Evolutionary conservation across 1,140 invertebrate genomes (phyloP).

Genomic region (Anoplolepis gracilipes): DNA sequence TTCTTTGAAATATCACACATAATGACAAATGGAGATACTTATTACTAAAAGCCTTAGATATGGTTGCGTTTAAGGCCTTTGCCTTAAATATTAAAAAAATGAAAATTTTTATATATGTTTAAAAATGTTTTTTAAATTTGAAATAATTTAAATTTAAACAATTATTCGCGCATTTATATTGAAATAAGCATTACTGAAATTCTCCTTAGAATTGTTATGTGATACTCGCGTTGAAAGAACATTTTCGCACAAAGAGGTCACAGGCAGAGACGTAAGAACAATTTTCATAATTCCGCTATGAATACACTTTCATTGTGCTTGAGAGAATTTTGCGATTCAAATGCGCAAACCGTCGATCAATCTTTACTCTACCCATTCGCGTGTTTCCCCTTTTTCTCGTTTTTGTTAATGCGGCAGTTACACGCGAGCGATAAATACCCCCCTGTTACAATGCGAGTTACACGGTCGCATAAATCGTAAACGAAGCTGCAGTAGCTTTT

Average conservation of each 20-base stretch:
- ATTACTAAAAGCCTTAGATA: not conserved
- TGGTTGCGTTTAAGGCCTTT: not conserved
- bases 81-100: not conserved
- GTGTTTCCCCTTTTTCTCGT: constrained; percentile 20
- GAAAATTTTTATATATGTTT: not conserved
- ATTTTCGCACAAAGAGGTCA: not conserved
- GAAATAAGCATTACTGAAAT: not conserved
- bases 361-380: constrained; percentile 42
- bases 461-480: constrained; percentile 56
- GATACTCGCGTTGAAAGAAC: not conserved
- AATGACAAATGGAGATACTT: not conserved
- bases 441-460: constrained; percentile 52
- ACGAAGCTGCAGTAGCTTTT: constrained; percentile 47
- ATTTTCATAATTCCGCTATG: constrained; percentile 49
- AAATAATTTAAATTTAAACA: not conserved
- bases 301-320: constrained; percentile 14
- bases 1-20: not conserved
- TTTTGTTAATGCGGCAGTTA: constrained; percentile 57
- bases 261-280: not conserved
- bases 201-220: not conserved
- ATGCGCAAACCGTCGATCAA: constrained; percentile 46
- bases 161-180: not conserved
- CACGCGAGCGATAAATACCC: constrained; percentile 59
- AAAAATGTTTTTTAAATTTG: not conserved
- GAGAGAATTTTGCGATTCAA: constrained; percentile 47